Evolutionary conservation across 1,140 invertebrate genomes (phyloP).

Genomic region (Neodiprion pinetum): DNA sequence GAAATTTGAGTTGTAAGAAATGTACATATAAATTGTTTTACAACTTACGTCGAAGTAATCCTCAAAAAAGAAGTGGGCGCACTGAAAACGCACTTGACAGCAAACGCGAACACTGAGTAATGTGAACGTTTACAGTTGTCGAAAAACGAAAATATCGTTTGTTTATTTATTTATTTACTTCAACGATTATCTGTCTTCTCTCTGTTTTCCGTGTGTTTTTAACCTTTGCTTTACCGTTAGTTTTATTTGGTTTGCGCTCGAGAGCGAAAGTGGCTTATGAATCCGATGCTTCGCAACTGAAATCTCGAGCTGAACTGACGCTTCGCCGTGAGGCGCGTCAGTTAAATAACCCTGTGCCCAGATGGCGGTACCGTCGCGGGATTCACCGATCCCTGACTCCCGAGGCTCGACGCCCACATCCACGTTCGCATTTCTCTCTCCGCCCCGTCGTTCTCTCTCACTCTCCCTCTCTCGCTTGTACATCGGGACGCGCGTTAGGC

Average conservation of each 20-base stretch:
- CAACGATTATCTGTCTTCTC: no score
- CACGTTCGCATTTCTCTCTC: neutral
- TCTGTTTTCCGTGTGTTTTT: no score
- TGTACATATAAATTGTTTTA: no score
- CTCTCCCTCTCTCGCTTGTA: neutral
- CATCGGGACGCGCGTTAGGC: neutral
- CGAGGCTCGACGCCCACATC: neutral
- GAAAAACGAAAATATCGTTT: no score
- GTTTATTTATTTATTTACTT: no score
- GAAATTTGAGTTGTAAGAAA: no score
- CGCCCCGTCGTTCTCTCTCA: neutral
- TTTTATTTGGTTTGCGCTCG: no score
- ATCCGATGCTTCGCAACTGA: neutral
- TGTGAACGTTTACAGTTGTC: neutral
- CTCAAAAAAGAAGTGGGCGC: neutral
- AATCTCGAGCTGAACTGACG: conserved; percentile 1
- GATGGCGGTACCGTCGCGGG: neutral
- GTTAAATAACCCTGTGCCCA: neutral
- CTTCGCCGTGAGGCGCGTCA: neutral
- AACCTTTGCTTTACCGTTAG: no score
- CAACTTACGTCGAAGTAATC: neutral
- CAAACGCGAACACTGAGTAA: neutral
- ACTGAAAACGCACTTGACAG: conserved; percentile 2
- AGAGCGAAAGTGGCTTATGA: no score
- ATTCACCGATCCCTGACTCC: neutral